These are phyloP conservation scores for Falco cherrug DNA, from an alignment of 2,797 vertebrate genomes.

Conservation along the genomic window DNA sequence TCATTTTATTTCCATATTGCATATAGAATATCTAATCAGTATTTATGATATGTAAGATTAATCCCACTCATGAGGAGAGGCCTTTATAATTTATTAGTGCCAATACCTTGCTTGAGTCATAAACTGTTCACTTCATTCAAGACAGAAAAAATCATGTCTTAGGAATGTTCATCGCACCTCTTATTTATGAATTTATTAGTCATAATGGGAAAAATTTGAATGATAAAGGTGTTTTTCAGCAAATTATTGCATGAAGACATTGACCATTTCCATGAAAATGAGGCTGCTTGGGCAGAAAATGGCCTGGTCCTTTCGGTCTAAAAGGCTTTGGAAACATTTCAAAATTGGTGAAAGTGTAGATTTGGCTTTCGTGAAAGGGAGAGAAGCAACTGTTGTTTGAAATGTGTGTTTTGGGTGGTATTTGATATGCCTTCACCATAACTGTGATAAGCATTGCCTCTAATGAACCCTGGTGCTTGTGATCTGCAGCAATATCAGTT, in stretches of 20 bases:
- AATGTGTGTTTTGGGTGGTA: neutral
- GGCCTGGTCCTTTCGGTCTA: neutral
- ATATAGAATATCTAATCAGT: neutral
- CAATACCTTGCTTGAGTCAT: slow-evolving; percentile 15
- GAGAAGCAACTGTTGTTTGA: neutral
- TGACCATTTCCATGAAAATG: neutral
- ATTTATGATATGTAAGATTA: slow-evolving; percentile 20
- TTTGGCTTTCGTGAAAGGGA: neutral
- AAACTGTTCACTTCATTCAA: slow-evolving; percentile 7
- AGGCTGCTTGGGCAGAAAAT: neutral
- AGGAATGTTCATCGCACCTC: neutral
- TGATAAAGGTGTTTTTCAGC: neutral
- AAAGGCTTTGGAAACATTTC: neutral
- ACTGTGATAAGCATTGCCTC: neutral
- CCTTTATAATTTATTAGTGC: slow-evolving; percentile 34
- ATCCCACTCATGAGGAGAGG: neutral
- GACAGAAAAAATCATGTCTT: neutral
- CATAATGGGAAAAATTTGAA: neutral
- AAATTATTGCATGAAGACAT: neutral
- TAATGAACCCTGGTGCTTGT: neutral
- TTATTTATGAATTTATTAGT: neutral
- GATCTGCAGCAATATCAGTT: neutral
- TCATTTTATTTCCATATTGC: neutral
- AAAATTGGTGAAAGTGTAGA: neutral
- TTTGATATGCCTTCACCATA: neutral